A percentile compares a stretch with the other conserved stretches of the same genome.
Conservation (phyloP, 2,113 vertebrate species). For the Perca schrenkii region DNA sequence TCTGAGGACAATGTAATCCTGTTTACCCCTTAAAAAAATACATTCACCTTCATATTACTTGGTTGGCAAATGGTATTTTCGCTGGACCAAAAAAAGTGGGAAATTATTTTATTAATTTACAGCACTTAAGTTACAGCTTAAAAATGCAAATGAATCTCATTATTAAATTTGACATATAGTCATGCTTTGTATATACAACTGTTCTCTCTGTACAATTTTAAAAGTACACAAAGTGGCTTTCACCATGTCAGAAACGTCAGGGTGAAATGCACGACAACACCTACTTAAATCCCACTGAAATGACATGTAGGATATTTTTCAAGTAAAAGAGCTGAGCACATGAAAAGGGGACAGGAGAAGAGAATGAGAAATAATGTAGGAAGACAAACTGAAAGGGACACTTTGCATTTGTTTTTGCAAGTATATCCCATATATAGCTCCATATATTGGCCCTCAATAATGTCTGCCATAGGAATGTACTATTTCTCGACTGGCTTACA, state of each 20-base stretch:
- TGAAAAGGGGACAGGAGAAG: neutral
- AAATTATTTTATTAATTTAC: neutral
- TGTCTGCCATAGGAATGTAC: neutral
- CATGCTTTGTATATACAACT: constrained; percentile 25
- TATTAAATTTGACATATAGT: neutral
- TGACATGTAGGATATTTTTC: neutral
- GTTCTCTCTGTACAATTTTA: neutral
- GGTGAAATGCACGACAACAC: neutral
- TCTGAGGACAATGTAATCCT: neutral
- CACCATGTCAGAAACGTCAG: neutral
- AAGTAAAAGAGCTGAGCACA: neutral
- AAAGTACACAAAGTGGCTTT: neutral
- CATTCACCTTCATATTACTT: neutral
- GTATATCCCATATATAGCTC: neutral
- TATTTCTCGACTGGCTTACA: neutral
- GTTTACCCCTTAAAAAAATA: neutral
- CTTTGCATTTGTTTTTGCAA: neutral
- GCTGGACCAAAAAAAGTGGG: neutral
- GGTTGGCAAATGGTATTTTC: neutral
- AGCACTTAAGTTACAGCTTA: neutral
- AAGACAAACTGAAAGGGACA: neutral
- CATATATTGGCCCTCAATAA: constrained; percentile 4
- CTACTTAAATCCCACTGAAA: neutral
- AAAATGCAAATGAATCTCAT: neutral
- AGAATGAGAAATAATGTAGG: neutral